Evolutionary conservation across 2,797 vertebrate species (phyloP).

Genomic region (Pseudomugil gertrudae): DNA sequence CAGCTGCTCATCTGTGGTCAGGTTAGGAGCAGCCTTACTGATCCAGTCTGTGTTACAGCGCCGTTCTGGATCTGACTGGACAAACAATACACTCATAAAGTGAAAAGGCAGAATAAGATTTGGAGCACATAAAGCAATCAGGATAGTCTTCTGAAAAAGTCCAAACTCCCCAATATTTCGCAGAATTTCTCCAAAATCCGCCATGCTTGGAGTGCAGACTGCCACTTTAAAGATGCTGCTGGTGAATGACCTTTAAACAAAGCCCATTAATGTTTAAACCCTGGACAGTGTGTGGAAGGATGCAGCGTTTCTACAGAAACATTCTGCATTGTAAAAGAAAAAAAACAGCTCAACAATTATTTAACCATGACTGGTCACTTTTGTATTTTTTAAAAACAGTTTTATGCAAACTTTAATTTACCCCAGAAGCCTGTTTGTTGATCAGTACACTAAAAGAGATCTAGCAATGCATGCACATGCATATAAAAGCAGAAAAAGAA

Average conservation of each 20-base stretch:
- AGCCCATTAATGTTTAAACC: constrained; percentile 35
- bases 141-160: constrained; percentile 79
- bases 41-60: constrained; percentile 87
- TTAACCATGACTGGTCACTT: neutral
- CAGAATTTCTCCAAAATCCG: constrained; percentile 78
- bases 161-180: constrained; percentile 80
- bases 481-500: neutral
- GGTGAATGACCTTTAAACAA: constrained; percentile 6
- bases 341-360: neutral
- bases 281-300: neutral
- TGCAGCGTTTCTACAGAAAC: constrained; percentile 6
- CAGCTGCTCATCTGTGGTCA: constrained; percentile 81
- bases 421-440: too few relatives aligned
- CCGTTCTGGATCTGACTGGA: constrained; percentile 69
- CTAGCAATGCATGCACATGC: neutral
- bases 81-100: constrained; percentile 83
- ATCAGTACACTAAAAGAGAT: neutral
- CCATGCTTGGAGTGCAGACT: constrained; percentile 60
- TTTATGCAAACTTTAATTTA: too few relatives aligned
- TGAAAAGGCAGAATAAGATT: constrained; percentile 73
- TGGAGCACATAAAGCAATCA: constrained; percentile 74
- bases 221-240: constrained; percentile 16
- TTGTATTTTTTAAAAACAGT: neutral
- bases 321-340: neutral
- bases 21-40: constrained; percentile 61